phyloP scores from a whole-genome alignment of 2,113 vertebrate genomes.

The Lepus europaeus region DNA sequence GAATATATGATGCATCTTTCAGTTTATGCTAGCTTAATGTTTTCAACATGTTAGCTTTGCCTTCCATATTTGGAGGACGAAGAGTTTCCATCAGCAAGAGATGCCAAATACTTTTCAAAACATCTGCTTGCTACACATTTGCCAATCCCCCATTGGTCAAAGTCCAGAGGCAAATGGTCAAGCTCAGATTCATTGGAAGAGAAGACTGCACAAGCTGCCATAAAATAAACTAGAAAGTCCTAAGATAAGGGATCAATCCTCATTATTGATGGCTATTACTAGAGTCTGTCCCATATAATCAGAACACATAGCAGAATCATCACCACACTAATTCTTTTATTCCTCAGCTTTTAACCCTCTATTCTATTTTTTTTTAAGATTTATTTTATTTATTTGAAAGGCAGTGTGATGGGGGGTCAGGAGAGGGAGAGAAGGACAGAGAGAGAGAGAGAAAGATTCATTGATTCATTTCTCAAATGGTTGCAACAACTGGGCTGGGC shows the following conservation, averaged over 20 bases:
- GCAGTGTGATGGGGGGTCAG: too few species aligned
- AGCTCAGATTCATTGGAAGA: not conserved
- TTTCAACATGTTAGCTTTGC: not conserved
- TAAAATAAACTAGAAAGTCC: not conserved
- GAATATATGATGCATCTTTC: not conserved
- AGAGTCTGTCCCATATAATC: not conserved
- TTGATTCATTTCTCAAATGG: too few species aligned
- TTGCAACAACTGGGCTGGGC: too few species aligned
- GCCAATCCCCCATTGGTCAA: not conserved
- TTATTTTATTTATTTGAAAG: too few species aligned
- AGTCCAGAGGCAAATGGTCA: not conserved
- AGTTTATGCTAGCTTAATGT: not conserved
- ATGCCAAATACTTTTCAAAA: not conserved
- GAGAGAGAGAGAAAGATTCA: too few species aligned
- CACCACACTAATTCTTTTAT: not conserved
- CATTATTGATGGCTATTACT: not conserved
- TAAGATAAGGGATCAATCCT: not conserved
- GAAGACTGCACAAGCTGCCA: not conserved
- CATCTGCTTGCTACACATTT: not conserved
- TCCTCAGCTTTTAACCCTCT: not conserved
- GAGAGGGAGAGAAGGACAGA: too few species aligned
- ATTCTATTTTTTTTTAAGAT: not conserved
- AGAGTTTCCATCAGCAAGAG: not conserved
- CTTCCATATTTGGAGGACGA: not conserved
- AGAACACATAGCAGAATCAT: not conserved